phyloP scores from a whole-genome alignment of 2,113 vertebrate species.

The Falco punctatus region DNA sequence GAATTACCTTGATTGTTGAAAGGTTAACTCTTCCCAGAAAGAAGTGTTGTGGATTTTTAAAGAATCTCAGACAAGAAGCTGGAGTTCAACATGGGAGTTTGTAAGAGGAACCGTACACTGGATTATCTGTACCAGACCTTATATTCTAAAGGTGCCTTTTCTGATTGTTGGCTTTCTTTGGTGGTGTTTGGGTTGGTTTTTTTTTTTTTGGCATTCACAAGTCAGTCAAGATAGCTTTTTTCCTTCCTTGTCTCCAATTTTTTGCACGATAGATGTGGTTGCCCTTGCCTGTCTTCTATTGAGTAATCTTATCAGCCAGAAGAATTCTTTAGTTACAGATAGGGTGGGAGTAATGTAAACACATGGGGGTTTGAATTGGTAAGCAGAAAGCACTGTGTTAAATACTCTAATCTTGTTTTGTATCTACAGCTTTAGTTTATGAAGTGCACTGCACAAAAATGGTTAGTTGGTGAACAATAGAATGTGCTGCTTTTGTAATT shows the following conservation, averaged over 20 bases:
- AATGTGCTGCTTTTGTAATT: not conserved
- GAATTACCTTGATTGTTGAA: not conserved
- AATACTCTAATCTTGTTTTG: not conserved
- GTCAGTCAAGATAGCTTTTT: not conserved
- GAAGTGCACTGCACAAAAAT: not conserved
- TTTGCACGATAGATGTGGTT: slow-evolving; percentile 39
- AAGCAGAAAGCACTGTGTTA: not conserved
- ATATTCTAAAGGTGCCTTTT: not conserved
- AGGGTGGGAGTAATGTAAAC: slow-evolving; percentile 31
- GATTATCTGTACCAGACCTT: not conserved
- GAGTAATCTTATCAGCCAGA: slow-evolving; percentile 48
- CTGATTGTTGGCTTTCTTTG: not conserved
- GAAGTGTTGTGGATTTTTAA: not conserved
- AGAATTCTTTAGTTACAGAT: slow-evolving; percentile 35
- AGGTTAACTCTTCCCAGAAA: not conserved
- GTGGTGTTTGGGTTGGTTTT: too few species aligned
- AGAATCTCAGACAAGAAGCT: not conserved
- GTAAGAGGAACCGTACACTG: not conserved
- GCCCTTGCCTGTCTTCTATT: not conserved
- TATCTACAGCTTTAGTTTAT: not conserved
- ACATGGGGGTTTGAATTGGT: not conserved
- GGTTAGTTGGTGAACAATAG: not conserved
- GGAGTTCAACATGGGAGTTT: not conserved
- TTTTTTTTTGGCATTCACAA: not conserved
- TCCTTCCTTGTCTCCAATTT: not conserved